Conservation (phyloP, 1,140 invertebrate genomes). For the Ctenoplectra terminalis region DNA sequence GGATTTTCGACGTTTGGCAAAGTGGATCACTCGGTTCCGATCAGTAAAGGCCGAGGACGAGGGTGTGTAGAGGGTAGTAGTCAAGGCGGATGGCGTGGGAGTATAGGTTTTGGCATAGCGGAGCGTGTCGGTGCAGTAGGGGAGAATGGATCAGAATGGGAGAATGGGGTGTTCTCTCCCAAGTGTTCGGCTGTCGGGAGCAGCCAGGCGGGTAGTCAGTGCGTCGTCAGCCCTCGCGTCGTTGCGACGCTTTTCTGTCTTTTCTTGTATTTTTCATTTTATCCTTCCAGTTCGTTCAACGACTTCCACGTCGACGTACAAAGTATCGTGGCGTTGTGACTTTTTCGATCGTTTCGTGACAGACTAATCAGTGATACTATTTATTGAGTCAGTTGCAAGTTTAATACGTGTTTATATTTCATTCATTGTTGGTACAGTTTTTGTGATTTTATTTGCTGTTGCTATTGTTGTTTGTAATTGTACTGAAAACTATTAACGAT, state of each 20-base stretch:
- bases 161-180: conserved; percentile 48
- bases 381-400: background rate
- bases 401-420: background rate
- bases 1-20: conserved; percentile 34
- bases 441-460: background rate
- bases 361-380: background rate
- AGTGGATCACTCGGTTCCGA: conserved; percentile 50
- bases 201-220: conserved; percentile 75
- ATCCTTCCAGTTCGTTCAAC: conserved; percentile 19
- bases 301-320: background rate
- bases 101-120: conserved; percentile 61
- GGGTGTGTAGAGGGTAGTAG: conserved; percentile 17
- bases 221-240: conserved; percentile 80
- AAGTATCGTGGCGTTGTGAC: conserved; percentile 33
- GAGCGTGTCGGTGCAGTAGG: conserved; percentile 61
- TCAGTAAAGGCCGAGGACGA: conserved; percentile 43
- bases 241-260: conserved; percentile 71
- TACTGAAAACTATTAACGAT: background rate
- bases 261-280: conserved; percentile 35
- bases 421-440: conserved; percentile 8
- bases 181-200: conserved; percentile 56
- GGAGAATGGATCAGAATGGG: conserved; percentile 39
- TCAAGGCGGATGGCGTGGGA: conserved; percentile 48
- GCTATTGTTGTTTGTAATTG: background rate
- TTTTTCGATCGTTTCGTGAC: conserved; percentile 23